These are phyloP conservation scores for Upupa epops DNA, from an alignment of 2,113 vertebrate species.

Conservation along the genomic window DNA sequence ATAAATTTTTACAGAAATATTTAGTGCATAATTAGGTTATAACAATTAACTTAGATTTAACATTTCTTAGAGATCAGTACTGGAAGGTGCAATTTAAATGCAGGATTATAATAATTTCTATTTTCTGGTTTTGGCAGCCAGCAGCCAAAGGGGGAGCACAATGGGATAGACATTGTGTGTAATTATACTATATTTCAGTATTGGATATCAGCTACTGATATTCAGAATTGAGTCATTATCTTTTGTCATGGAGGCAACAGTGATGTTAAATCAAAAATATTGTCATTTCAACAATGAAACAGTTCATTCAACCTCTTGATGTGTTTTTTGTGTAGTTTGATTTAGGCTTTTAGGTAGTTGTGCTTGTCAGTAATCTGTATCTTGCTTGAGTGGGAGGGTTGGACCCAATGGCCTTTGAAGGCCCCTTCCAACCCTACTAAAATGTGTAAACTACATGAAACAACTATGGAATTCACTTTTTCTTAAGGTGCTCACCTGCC, in stretches of 20 bases:
- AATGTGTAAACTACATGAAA: neutral
- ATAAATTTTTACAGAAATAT: neutral
- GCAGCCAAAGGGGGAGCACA: neutral
- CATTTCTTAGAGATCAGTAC: neutral
- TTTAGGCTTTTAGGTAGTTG: too few species aligned
- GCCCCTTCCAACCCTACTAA: too few species aligned
- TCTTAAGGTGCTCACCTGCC: conserved; percentile 81
- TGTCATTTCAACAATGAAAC: neutral
- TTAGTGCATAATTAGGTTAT: neutral
- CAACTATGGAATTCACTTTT: neutral
- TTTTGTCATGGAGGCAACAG: neutral
- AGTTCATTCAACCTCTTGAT: too few species aligned
- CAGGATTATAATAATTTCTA: neutral
- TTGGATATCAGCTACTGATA: neutral
- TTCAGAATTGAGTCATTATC: neutral
- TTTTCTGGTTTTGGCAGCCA: neutral
- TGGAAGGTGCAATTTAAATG: neutral
- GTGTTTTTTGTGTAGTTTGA: too few species aligned
- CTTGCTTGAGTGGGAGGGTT: too few species aligned
- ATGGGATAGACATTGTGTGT: neutral
- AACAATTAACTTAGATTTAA: neutral
- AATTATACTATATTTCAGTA: neutral
- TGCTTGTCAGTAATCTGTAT: too few species aligned
- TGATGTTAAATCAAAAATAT: neutral
- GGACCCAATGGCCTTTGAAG: too few species aligned